Evolutionary conservation across 2,888 invertebrate genomes (phyloP).

Genomic region (Sesia bembeciformis): DNA sequence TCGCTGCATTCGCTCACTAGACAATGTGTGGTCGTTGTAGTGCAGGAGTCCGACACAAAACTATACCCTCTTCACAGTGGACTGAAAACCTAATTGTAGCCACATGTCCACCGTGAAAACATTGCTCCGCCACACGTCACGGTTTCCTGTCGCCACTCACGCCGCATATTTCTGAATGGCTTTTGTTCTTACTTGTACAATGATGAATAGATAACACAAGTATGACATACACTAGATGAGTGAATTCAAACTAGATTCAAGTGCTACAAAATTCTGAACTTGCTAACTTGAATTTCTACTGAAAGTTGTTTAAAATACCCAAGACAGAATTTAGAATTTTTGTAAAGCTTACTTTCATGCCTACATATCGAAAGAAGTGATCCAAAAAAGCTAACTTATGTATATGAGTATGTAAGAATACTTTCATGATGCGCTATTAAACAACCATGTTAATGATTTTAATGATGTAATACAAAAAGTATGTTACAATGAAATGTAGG

Average conservation of each 20-base stretch:
- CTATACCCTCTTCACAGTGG: constrained; percentile 52
- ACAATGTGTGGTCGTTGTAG: constrained; percentile 38
- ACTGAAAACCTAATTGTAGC: constrained; percentile 60
- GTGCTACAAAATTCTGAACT: too few relatives aligned
- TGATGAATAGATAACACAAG: constrained; percentile 8
- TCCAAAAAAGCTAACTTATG: too few relatives aligned
- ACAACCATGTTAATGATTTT: too few relatives aligned
- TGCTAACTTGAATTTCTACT: too few relatives aligned
- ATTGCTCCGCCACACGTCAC: constrained; percentile 59
- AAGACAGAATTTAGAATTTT: too few relatives aligned
- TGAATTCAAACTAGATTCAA: not conserved
- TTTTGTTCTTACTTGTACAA: constrained; percentile 67
- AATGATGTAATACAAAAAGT: too few relatives aligned
- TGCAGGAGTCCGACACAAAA: constrained; percentile 41
- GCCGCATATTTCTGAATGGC: constrained; percentile 59
- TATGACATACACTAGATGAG: not conserved
- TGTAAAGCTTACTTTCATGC: too few relatives aligned
- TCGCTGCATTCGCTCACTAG: constrained; percentile 29
- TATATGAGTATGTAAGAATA: too few relatives aligned
- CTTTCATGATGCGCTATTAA: too few relatives aligned
- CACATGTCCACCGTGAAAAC: constrained; percentile 36
- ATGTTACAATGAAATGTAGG: not conserved
- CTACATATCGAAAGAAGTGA: too few relatives aligned
- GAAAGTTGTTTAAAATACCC: too few relatives aligned
- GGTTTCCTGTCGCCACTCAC: constrained; percentile 43